These are phyloP conservation scores for Tubulanus polymorphus DNA, from an alignment of 2,888 invertebrate species.

Conservation along the genomic window DNA sequence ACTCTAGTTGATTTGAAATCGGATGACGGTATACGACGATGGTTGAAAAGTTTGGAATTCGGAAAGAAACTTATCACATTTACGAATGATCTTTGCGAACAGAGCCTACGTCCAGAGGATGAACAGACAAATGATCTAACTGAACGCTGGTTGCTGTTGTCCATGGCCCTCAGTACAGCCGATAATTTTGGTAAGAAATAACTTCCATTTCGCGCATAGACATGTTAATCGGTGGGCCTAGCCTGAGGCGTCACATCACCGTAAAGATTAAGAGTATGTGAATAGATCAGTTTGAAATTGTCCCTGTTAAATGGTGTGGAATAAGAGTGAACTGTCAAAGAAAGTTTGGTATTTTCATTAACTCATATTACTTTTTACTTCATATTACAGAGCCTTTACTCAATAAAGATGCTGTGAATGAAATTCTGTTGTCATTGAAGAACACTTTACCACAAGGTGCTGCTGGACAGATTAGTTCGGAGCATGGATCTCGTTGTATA, in stretches of 20 bases:
- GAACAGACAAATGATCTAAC: slow-evolving; percentile 15
- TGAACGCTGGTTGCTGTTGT: slow-evolving; percentile 30
- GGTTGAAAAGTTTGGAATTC: slow-evolving; percentile 29
- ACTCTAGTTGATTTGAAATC: slow-evolving; percentile 18
- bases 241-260: no score
- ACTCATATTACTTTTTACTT: slow-evolving; percentile 1
- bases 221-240: no score
- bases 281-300: no score
- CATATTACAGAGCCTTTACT: slow-evolving; percentile 26
- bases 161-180: slow-evolving; percentile 29
- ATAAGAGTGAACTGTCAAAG: no score
- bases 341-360: no score
- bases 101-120: slow-evolving; percentile 13
- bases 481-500: no score
- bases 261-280: no score
- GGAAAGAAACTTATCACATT: slow-evolving; percentile 26
- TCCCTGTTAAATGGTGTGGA: no score
- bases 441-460: slow-evolving; percentile 18
- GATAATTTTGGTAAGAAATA: slow-evolving; percentile 23
- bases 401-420: slow-evolving; percentile 21
- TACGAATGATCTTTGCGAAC: slow-evolving; percentile 25
- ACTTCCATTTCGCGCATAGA: no score
- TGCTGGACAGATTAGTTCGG: no score
- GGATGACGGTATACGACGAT: slow-evolving; percentile 17
- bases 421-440: slow-evolving; percentile 22